phyloP scores from a whole-genome alignment of 92 coral and sea anemone genomes.

The Zoanthus solanderi region DNA sequence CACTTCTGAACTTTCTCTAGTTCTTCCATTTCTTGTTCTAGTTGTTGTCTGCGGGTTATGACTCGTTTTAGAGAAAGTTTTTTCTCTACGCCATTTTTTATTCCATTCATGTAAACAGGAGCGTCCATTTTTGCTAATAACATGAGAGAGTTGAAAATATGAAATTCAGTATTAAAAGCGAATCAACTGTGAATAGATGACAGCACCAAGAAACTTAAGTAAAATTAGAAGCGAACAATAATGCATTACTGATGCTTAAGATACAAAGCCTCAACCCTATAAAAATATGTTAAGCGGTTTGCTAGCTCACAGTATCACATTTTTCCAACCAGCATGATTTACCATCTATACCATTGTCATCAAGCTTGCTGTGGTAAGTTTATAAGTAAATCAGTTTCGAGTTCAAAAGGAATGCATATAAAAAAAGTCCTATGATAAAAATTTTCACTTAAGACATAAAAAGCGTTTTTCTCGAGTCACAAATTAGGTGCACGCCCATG shows the following conservation, averaged over 20 bases:
- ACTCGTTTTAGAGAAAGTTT: constrained; percentile 82
- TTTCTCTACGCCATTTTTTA: constrained; percentile 64
- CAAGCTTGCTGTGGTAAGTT: constrained; percentile 3
- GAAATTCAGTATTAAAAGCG: neutral
- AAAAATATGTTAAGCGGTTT: constrained; percentile 14
- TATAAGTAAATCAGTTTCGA: neutral
- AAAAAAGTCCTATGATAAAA: neutral
- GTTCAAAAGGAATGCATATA: neutral
- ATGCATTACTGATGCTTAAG: neutral
- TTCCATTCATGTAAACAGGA: constrained; percentile 75
- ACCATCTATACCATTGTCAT: neutral
- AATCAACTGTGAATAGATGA: neutral
- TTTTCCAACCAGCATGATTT: constrained; percentile 2
- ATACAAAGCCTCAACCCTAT: neutral
- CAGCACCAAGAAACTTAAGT: neutral
- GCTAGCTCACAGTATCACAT: neutral
- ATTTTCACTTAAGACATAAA: neutral
- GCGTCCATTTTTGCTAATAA: constrained; percentile 72
- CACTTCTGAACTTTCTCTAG: constrained; percentile 78
- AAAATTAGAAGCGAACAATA: too few species aligned
- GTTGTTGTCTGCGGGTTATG: constrained; percentile 64
- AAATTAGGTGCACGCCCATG: constrained; percentile 35
- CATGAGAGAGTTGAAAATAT: neutral
- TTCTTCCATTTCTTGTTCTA: constrained; percentile 62
- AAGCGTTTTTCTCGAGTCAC: neutral